Conservation (phyloP, 2,113 vertebrate species). For the Triplophysa dalaica region DNA sequence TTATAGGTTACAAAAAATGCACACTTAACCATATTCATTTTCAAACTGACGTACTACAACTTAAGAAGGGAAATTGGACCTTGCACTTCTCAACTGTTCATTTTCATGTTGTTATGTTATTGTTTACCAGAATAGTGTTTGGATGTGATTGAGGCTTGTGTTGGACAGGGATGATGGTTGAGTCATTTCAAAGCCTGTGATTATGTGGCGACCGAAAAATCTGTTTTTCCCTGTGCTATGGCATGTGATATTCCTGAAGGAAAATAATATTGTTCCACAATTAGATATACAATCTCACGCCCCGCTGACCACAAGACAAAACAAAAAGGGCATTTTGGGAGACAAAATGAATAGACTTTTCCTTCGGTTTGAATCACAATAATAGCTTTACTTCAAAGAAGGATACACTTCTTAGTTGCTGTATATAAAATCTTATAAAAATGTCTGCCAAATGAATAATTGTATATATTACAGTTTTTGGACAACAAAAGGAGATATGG, state of each 20-base stretch:
- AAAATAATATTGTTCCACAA: conserved; percentile 40
- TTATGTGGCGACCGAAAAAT: conserved; percentile 45
- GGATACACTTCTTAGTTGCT: no score
- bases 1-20: no score
- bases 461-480: no score
- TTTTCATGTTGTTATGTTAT: conserved; percentile 15
- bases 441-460: no score
- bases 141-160: conserved; percentile 12
- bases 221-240: neutral
- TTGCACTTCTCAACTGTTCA: neutral
- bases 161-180: conserved; percentile 23
- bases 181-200: conserved; percentile 25
- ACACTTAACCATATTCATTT: no score
- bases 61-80: neutral
- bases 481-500: no score
- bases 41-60: no score
- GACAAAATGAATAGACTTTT: neutral
- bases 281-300: conserved; percentile 22
- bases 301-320: neutral
- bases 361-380: neutral
- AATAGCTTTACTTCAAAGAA: no score
- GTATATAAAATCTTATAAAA: no score
- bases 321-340: conserved; percentile 24
- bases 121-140: conserved; percentile 37
- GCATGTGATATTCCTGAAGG: neutral